A percentile compares a stretch with the other conserved stretches of the same genome.
Conservation (phyloP, 2,888 invertebrate species). For the Polyommatus iphigenia region DNA sequence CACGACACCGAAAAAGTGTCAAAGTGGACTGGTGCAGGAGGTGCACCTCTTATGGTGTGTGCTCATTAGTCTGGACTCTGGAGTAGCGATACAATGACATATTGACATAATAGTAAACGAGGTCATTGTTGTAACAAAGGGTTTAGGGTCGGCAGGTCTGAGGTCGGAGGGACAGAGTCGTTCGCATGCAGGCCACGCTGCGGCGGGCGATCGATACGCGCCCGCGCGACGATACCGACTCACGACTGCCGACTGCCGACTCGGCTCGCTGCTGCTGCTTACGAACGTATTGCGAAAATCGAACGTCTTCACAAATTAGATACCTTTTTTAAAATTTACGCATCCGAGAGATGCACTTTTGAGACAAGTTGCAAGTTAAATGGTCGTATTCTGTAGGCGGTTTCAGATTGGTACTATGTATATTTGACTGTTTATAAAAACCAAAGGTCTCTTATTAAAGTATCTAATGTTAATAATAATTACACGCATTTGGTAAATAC, state of each 20-base stretch:
- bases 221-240: conserved; percentile 72
- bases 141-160: conserved; percentile 61
- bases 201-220: conserved; percentile 75
- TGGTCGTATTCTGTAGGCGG: not conserved
- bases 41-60: conserved; percentile 10
- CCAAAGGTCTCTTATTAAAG: not conserved
- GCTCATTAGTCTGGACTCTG: conserved; percentile 22
- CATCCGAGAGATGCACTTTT: not conserved
- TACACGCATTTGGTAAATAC: too few relatives aligned
- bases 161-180: conserved; percentile 68
- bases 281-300: conserved; percentile 41
- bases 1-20: not conserved
- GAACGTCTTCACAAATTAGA: not conserved
- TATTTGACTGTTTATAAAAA: not conserved
- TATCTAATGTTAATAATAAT: not conserved
- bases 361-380: not conserved
- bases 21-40: not conserved
- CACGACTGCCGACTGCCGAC: conserved; percentile 42
- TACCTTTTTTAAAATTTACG: not conserved
- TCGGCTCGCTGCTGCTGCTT: conserved; percentile 47
- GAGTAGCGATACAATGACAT: conserved; percentile 36
- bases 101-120: conserved; percentile 59
- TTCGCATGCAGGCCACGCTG: conserved; percentile 76
- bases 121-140: conserved; percentile 65
- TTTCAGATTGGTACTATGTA: not conserved